phyloP scores from a whole-genome alignment of 2,113 vertebrate species.

The Ophthalmolycus amberensis region DNA sequence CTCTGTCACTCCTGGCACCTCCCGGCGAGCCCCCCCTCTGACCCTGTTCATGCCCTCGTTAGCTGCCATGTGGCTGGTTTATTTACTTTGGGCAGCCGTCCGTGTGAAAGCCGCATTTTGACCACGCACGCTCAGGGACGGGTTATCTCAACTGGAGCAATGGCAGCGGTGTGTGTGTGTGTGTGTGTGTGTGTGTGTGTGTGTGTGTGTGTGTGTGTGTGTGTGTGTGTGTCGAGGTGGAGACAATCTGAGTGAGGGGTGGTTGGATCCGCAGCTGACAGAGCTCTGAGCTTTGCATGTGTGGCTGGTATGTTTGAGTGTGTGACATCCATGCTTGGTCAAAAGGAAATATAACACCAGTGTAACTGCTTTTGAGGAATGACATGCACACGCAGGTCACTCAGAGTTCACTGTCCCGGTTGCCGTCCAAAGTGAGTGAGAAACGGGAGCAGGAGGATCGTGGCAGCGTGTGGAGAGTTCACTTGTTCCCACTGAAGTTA shows the following conservation, averaged over 20 bases:
- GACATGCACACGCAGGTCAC: slow-evolving; percentile 72
- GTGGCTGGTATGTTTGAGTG: slow-evolving; percentile 34
- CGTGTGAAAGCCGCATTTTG: slow-evolving; percentile 76
- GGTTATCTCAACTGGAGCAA: slow-evolving; percentile 56
- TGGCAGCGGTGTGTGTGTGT: slow-evolving; percentile 47
- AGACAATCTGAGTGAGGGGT: slow-evolving; percentile 8
- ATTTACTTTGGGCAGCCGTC: slow-evolving; percentile 82
- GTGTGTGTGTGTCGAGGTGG: slow-evolving; percentile 18
- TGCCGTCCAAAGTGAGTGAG: slow-evolving; percentile 34
- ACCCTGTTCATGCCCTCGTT: slow-evolving; percentile 81
- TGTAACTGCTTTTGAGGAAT: slow-evolving; percentile 70
- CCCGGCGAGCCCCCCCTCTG: slow-evolving; percentile 62
- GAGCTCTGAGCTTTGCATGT: slow-evolving; percentile 40
- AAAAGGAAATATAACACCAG: slow-evolving; percentile 56
- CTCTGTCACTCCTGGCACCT: slow-evolving; percentile 79
- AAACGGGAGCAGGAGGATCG: slow-evolving; percentile 41
- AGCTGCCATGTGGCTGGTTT: slow-evolving; percentile 80
- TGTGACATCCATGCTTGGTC: slow-evolving; percentile 63
- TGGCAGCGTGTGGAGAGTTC: slow-evolving; percentile 40
- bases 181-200: too few relatives aligned
- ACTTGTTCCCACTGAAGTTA: slow-evolving; percentile 66
- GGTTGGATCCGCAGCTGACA: slow-evolving; percentile 41
- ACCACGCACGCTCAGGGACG: slow-evolving; percentile 60
- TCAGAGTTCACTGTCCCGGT: slow-evolving; percentile 73
- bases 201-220: slow-evolving; percentile 8